A percentile compares a stretch with the other conserved stretches of the same genome.
Conservation (phyloP, 1,140 invertebrate species). For the Diachasmimorpha longicaudata region DNA sequence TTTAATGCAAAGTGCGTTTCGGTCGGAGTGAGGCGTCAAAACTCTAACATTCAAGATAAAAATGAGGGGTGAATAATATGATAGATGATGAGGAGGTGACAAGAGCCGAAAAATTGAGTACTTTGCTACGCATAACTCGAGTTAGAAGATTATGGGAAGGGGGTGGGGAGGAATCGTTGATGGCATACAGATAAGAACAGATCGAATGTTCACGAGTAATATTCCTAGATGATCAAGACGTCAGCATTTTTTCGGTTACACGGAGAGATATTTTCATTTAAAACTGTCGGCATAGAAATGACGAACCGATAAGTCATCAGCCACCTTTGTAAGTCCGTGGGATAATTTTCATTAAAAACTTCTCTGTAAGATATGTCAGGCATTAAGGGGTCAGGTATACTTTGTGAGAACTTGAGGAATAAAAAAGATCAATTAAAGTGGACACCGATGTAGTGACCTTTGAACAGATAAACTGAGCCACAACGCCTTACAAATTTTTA, state of each 20-base stretch:
- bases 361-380: no score
- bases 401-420: no score
- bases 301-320: no score
- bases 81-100: neutral
- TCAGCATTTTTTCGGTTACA: neutral
- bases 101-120: neutral
- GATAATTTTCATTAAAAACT: no score
- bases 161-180: neutral
- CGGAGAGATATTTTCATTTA: no score
- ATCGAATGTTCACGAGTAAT: neutral
- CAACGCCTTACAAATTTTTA: no score
- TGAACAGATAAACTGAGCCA: neutral
- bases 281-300: no score
- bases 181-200: neutral
- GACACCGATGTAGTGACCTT: neutral
- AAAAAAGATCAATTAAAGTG: neutral
- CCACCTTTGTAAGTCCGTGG: no score
- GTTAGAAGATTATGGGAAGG: neutral
- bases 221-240: neutral
- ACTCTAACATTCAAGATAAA: neutral
- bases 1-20: conserved; percentile 6
- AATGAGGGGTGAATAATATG: conserved; percentile 8
- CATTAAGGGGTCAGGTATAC: no score
- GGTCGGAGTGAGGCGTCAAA: neutral
- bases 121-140: neutral